phyloP scores from a whole-genome alignment of 2,113 vertebrate species.

The Nicator chloris region DNA sequence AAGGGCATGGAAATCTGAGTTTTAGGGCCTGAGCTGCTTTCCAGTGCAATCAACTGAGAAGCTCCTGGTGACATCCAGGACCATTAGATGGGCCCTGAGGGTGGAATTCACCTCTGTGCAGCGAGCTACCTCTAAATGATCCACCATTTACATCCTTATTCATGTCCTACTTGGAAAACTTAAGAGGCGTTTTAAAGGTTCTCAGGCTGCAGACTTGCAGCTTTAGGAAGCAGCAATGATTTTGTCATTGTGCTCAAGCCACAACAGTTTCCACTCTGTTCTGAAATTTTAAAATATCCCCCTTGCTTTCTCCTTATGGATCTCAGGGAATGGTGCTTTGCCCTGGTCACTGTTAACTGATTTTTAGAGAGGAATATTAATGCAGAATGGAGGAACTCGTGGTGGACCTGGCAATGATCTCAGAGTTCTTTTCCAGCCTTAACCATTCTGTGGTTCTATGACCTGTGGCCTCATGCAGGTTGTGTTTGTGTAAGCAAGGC shows the following conservation, averaged over 20 bases:
- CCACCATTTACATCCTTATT: not conserved
- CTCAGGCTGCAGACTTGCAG: not conserved
- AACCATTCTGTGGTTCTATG: accelerated
- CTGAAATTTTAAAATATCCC: not conserved
- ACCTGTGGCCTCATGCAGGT: not conserved
- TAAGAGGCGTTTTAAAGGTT: not conserved
- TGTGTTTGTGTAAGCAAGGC: not conserved
- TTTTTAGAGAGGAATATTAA: not conserved
- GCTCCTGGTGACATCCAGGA: not conserved
- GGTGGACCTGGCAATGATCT: accelerated
- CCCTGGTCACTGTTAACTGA: not conserved
- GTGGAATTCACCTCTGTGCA: not conserved
- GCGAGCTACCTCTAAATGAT: not conserved
- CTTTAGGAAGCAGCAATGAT: not conserved
- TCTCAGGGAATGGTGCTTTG: not conserved
- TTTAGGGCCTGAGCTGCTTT: not conserved
- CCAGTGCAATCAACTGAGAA: not conserved
- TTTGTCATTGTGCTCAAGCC: not conserved
- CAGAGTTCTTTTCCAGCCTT: not conserved
- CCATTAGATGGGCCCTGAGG: not conserved
- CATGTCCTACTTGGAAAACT: not conserved
- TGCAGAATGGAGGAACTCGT: not conserved
- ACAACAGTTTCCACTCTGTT: not conserved
- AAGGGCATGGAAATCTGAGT: not conserved
- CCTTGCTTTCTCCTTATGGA: not conserved